Percentiles rank a stretch among this genome's conserved stretches.
phyloP scores from a whole-genome alignment of 2,888 invertebrate species.

The Taphrorychus bicolor region DNA sequence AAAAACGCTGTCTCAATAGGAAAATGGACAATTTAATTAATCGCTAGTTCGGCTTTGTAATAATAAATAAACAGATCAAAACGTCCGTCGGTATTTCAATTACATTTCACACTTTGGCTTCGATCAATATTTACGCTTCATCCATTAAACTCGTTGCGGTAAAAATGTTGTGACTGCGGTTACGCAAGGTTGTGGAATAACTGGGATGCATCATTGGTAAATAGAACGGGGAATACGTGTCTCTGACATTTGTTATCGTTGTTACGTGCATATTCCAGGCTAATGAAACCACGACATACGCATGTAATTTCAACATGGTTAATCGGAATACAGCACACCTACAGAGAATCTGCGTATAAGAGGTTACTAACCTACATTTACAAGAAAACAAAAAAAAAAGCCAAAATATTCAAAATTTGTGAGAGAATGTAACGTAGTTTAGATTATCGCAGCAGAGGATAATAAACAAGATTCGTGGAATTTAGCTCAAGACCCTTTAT shows the following conservation, averaged over 20 bases:
- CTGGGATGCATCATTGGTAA: constrained; percentile 7
- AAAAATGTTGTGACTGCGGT: constrained; percentile 8
- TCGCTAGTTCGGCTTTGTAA: not conserved
- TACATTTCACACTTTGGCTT: not conserved
- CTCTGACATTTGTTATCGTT: not conserved
- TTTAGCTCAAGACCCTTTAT: constrained; percentile 22
- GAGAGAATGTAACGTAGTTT: constrained; percentile 4
- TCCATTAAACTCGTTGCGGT: constrained; percentile 3
- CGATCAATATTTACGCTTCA: constrained; percentile 10
- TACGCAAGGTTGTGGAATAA: constrained; percentile 9
- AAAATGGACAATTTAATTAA: too few relatives aligned
- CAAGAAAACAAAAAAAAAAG: too few relatives aligned
- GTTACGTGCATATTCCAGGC: too few relatives aligned
- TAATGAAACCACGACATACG: too few relatives aligned
- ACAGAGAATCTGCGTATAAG: too few relatives aligned
- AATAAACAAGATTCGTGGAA: constrained; percentile 32
- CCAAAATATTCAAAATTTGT: not conserved
- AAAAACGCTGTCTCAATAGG: too few relatives aligned
- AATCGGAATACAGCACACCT: too few relatives aligned
- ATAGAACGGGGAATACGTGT: not conserved
- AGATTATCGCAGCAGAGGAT: constrained; percentile 25
- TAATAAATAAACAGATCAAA: not conserved
- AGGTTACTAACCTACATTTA: too few relatives aligned
- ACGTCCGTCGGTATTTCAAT: not conserved
- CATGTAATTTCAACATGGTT: too few relatives aligned